These are phyloP conservation scores for Drosophila merina DNA, from an alignment of 2,888 invertebrate genomes.

Conservation along the genomic window DNA sequence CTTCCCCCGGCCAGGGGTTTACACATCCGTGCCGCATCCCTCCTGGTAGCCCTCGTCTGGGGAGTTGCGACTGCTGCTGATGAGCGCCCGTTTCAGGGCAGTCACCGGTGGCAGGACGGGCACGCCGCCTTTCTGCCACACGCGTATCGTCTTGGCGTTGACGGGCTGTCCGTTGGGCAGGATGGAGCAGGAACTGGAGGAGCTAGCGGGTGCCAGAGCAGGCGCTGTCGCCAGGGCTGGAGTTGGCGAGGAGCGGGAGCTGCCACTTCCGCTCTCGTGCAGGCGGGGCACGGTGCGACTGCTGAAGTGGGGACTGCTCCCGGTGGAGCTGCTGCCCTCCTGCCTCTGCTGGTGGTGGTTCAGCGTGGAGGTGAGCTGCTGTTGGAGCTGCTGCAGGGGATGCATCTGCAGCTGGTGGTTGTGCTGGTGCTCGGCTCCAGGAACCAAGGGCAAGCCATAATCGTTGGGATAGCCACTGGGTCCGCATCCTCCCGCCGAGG, in stretches of 20 bases:
- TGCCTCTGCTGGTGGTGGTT: conserved; percentile 61
- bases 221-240: conserved; percentile 33
- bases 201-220: conserved; percentile 8
- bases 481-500: conserved; percentile 69
- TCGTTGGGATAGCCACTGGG: conserved; percentile 88
- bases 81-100: conserved; percentile 92
- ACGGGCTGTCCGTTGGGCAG: conserved; percentile 84
- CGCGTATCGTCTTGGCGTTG: conserved; percentile 91
- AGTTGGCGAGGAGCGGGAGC: conserved; percentile 60
- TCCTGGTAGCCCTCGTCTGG: conserved; percentile 96
- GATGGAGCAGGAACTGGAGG: conserved; percentile 78
- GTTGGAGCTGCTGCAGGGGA: conserved; percentile 85
- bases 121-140: conserved; percentile 93
- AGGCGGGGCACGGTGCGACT: conserved; percentile 73
- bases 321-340: conserved; percentile 60
- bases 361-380: conserved; percentile 73
- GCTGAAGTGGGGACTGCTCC: conserved; percentile 75
- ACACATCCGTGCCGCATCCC: conserved; percentile 96
- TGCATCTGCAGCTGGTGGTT: conserved; percentile 82
- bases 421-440: conserved; percentile 84
- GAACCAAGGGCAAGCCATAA: conserved; percentile 90
- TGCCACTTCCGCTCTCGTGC: conserved; percentile 62
- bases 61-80: conserved; percentile 92
- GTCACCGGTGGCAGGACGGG: conserved; percentile 94
- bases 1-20: conserved; percentile 69